These are phyloP conservation scores for Parauchenoglanis punctatus DNA, from an alignment of 2,797 vertebrate genomes.

Conservation along the genomic window DNA sequence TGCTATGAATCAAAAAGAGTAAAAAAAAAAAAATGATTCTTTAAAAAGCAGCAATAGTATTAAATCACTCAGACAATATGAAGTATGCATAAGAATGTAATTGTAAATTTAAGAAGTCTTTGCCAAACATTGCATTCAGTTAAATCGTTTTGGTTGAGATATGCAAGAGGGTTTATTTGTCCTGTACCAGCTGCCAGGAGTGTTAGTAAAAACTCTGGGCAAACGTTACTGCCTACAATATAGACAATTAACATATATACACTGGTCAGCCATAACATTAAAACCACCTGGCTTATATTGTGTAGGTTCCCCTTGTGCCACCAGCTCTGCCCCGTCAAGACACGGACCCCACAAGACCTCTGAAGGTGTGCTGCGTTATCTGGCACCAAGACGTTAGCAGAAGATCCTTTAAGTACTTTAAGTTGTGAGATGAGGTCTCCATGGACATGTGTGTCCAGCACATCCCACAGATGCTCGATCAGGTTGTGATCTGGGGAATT, in stretches of 20 bases:
- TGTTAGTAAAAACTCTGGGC: not conserved
- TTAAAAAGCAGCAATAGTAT: slow-evolving; percentile 31
- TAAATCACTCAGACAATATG: not conserved
- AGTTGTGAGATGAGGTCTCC: no score
- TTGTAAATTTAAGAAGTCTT: not conserved
- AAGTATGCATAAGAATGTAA: slow-evolving; percentile 38
- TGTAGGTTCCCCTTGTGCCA: no score
- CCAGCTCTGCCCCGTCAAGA: no score
- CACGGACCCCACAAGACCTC: no score
- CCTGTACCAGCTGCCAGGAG: slow-evolving; percentile 6
- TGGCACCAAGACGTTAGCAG: no score
- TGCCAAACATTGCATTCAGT: not conserved
- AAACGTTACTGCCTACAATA: not conserved
- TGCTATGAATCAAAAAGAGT: not conserved
- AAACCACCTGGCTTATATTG: no score
- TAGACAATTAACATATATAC: not conserved
- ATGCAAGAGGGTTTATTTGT: not conserved
- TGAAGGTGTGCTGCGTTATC: no score
- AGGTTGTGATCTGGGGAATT: no score
- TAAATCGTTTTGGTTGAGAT: slow-evolving; percentile 14
- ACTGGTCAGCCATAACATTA: no score
- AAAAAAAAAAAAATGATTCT: not conserved
- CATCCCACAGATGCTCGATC: no score
- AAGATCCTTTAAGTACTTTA: no score
- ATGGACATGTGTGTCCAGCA: no score